Percentiles rank a stretch among this genome's conserved stretches.
These are phyloP conservation scores for Hyphantria cunea DNA, from an alignment of 1,140 invertebrate species.

Conservation along the genomic window DNA sequence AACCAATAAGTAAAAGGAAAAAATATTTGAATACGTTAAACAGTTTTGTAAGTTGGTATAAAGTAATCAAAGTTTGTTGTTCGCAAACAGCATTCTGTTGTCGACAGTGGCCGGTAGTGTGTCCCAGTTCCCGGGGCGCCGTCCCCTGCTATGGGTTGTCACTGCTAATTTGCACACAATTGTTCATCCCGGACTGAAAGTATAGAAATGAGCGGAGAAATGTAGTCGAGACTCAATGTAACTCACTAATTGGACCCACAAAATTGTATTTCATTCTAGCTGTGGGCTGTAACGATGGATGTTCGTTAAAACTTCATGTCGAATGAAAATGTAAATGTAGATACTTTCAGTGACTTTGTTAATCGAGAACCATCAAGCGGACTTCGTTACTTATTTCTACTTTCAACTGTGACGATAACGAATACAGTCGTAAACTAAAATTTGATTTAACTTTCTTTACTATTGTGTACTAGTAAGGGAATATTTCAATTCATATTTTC, in stretches of 20 bases:
- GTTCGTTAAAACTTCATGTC: constrained; percentile 41
- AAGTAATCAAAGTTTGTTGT: constrained; percentile 1
- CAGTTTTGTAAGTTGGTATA: background rate
- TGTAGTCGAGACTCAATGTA: constrained; percentile 57
- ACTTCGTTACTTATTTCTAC: constrained; percentile 18
- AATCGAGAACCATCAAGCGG: constrained; percentile 28
- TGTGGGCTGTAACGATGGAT: constrained; percentile 30
- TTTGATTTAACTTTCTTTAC: too few species aligned
- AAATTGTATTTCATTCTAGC: constrained; percentile 41
- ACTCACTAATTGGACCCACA: constrained; percentile 62
- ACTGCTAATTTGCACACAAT: constrained; percentile 77
- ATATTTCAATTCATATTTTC: too few species aligned
- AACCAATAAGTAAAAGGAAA: background rate
- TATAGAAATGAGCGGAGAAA: constrained; percentile 67
- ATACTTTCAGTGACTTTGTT: constrained; percentile 35
- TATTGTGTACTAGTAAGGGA: too few species aligned
- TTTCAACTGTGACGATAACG: background rate
- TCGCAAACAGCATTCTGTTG: background rate
- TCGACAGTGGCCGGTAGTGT: constrained; percentile 32
- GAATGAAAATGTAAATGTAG: constrained; percentile 36
- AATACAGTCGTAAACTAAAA: background rate
- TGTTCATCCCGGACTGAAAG: constrained; percentile 68
- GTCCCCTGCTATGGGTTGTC: constrained; percentile 61
- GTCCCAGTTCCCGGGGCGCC: constrained; percentile 41
- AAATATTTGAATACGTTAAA: background rate